Percentiles rank a stretch among this genome's conserved stretches.
phyloP scores from a whole-genome alignment of 2,888 invertebrate genomes.

The Zhengitettix transpicula region DNA sequence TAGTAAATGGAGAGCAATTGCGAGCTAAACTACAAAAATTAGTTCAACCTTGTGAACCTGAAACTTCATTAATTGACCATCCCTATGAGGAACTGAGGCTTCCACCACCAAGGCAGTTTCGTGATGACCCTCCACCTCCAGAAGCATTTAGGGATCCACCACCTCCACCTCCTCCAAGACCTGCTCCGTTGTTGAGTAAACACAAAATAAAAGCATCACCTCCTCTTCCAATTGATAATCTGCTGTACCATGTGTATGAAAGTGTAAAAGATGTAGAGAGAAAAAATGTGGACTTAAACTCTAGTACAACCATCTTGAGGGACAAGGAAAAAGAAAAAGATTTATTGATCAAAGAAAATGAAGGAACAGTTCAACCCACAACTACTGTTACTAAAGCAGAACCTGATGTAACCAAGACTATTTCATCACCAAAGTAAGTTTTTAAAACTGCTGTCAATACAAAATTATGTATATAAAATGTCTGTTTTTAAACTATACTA shows the following conservation, averaged over 20 bases:
- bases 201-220: conserved; percentile 6
- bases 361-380: neutral
- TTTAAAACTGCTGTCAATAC: neutral
- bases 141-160: conserved; percentile 46
- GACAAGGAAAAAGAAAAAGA: conserved; percentile 1
- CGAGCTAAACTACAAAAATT: conserved; percentile 46
- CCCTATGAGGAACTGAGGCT: conserved; percentile 44
- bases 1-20: conserved; percentile 40
- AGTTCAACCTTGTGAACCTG: conserved; percentile 21
- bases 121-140: conserved; percentile 62
- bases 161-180: conserved; percentile 6
- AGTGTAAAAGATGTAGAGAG: conserved; percentile 28
- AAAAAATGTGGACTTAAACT: neutral
- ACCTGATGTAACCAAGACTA: conserved; percentile 6
- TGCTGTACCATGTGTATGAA: conserved; percentile 67
- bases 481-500: too few species aligned
- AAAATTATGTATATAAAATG: neutral
- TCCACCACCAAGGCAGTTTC: conserved; percentile 71
- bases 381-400: neutral
- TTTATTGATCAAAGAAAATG: conserved; percentile 1
- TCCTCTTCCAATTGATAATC: conserved; percentile 44
- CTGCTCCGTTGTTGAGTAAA: conserved; percentile 1
- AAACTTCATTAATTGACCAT: conserved; percentile 9
- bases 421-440: conserved; percentile 12
- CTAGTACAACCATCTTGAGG: neutral